Percentiles rank a stretch among this genome's conserved stretches.
Conservation (phyloP, 2,888 invertebrate genomes). For the Eristalis intricaria region DNA sequence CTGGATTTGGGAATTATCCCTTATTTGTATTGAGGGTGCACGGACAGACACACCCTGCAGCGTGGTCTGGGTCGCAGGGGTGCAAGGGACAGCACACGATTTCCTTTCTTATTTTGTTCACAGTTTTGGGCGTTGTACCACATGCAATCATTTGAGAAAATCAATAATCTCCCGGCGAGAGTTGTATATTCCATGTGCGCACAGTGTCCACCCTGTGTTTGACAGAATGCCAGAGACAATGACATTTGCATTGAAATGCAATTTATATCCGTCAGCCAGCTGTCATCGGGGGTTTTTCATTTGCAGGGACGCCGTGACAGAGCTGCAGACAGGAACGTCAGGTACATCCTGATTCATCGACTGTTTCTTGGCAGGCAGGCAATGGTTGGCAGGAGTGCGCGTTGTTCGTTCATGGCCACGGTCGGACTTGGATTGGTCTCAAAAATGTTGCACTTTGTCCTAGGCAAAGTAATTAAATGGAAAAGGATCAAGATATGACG, state of each 20-base stretch:
- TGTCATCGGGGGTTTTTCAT: background rate
- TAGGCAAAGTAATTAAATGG: no score
- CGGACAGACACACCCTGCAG: conserved; percentile 13
- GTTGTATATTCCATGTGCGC: background rate
- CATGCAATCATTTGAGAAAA: conserved; percentile 13
- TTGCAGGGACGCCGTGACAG: background rate
- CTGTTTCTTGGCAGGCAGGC: background rate
- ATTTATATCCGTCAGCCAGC: background rate
- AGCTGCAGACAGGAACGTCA: background rate
- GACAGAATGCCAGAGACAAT: background rate
- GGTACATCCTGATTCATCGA: background rate
- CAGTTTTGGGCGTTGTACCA: conserved; percentile 38
- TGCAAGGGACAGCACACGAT: conserved; percentile 13
- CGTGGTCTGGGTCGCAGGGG: background rate
- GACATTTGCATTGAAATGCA: background rate
- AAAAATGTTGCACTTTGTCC: no score
- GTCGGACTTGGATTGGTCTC: background rate
- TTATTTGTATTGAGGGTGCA: conserved; percentile 1
- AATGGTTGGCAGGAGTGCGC: background rate
- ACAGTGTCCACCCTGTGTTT: background rate
- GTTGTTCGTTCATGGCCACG: background rate
- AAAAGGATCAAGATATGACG: no score
- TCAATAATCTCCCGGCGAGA: conserved; percentile 1
- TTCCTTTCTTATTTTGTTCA: conserved; percentile 11
- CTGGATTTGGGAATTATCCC: conserved; percentile 26